Evolutionary conservation across 2,113 vertebrate genomes (phyloP).

Genomic region (Thunnus thynnus): DNA sequence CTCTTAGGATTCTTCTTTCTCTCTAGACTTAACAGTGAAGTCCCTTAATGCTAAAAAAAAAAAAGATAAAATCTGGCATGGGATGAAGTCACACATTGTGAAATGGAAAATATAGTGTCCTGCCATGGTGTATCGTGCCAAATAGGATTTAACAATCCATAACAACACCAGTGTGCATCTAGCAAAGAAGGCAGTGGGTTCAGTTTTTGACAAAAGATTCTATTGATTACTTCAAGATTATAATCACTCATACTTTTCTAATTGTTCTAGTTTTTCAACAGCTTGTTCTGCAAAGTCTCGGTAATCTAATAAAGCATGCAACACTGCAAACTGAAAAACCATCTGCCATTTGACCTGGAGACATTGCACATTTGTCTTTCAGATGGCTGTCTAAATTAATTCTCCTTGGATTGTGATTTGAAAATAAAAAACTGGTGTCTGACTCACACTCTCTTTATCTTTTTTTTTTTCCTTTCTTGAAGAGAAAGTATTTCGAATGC

Average conservation of each 20-base stretch:
- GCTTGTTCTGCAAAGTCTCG: constrained; percentile 7
- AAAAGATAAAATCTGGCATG: constrained; percentile 41
- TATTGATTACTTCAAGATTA: neutral
- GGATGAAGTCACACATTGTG: constrained; percentile 26
- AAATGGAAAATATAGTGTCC: constrained; percentile 60
- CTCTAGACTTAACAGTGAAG: constrained; percentile 24
- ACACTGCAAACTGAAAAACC: neutral
- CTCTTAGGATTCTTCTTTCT: neutral
- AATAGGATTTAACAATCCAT: constrained; percentile 46
- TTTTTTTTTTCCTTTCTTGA: neutral
- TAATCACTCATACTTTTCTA: neutral
- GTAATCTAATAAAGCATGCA: neutral
- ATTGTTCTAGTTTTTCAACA: neutral
- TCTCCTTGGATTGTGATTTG: neutral
- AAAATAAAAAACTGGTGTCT: constrained; percentile 7
- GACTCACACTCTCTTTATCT: constrained; percentile 1
- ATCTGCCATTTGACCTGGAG: constrained; percentile 3
- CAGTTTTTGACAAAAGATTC: neutral
- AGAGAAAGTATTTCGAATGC: constrained; percentile 20
- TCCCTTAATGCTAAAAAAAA: neutral
- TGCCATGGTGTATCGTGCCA: constrained; percentile 36
- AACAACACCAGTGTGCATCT: constrained; percentile 27
- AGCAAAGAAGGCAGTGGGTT: constrained; percentile 15
- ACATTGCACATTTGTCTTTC: constrained; percentile 19
- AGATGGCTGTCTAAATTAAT: constrained; percentile 8